phyloP scores from a whole-genome alignment of 2,888 invertebrate species.

The Mesorhabditis sp. region DNA sequence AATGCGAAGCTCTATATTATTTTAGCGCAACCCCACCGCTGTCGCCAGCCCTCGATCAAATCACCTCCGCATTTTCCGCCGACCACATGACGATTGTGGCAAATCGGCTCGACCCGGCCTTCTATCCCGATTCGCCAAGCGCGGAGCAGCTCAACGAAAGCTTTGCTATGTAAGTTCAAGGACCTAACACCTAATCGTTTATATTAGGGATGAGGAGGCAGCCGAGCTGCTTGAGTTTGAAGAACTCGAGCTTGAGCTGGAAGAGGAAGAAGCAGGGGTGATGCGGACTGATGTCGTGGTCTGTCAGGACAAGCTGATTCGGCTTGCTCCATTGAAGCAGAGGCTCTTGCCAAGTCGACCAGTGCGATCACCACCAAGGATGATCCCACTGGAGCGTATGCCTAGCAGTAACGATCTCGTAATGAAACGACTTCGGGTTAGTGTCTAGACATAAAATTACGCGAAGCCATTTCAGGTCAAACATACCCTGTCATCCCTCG shows the following conservation, averaged over 20 bases:
- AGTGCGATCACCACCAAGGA: conserved; percentile 20
- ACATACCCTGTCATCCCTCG: conserved; percentile 30
- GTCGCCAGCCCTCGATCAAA: not conserved
- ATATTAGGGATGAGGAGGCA: conserved; percentile 10
- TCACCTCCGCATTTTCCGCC: not conserved
- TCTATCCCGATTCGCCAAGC: not conserved
- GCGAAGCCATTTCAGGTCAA: conserved; percentile 23
- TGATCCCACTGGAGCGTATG: conserved; percentile 24
- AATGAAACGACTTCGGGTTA: conserved; percentile 38
- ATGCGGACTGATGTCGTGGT: conserved; percentile 30
- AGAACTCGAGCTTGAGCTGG: conserved; percentile 33
- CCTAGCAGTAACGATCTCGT: conserved; percentile 36
- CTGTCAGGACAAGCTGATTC: conserved; percentile 24
- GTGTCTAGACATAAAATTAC: not conserved
- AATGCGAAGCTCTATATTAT: not conserved
- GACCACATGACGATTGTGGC: not conserved
- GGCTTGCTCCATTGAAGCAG: conserved; percentile 22
- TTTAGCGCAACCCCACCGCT: not conserved
- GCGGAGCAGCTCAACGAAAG: not conserved
- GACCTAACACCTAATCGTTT: not conserved
- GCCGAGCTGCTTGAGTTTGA: conserved; percentile 36
- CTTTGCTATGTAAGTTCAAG: not conserved
- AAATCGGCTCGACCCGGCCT: not conserved
- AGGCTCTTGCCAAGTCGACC: conserved; percentile 16
- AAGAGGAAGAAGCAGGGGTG: conserved; percentile 29